Evolutionary conservation across 2,888 invertebrate genomes (phyloP).

Genomic region (Kuschelorhynchus macadamiae): DNA sequence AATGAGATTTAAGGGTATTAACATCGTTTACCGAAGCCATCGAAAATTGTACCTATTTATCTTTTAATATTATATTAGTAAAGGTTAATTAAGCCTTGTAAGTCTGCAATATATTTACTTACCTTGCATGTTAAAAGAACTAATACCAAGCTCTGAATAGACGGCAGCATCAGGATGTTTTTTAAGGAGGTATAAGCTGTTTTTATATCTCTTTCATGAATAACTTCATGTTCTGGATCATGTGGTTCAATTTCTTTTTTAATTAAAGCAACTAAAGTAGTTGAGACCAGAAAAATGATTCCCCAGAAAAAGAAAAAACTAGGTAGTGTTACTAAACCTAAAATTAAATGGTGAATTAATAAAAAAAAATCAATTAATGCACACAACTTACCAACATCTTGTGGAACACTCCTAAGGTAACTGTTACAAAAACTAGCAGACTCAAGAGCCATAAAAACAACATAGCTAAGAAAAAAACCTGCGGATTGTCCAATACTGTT

Average conservation of each 20-base stretch:
- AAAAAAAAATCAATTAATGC: background rate
- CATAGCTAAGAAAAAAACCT: conserved; percentile 97
- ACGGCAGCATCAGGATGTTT: conserved; percentile 86
- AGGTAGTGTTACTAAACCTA: conserved; percentile 67
- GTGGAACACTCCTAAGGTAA: conserved; percentile 84
- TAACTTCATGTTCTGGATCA: conserved; percentile 66
- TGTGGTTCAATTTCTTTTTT: conserved; percentile 81
- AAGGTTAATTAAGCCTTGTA: too few relatives aligned
- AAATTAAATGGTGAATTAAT: conserved; percentile 40
- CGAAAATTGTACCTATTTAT: too few relatives aligned
- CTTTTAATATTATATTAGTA: too few relatives aligned
- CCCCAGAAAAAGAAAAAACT: conserved; percentile 98
- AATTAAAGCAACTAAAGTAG: conserved; percentile 90
- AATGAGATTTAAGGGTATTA: too few relatives aligned
- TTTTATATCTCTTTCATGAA: conserved; percentile 70
- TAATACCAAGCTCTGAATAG: conserved; percentile 83
- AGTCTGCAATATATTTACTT: too few relatives aligned
- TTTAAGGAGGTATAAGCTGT: conserved; percentile 88
- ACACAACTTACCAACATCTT: conserved; percentile 75
- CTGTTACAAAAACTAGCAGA: conserved; percentile 96
- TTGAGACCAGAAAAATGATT: conserved; percentile 89
- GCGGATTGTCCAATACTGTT: conserved; percentile 99
- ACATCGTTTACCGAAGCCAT: too few relatives aligned
- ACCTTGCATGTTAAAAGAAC: conserved; percentile 94
- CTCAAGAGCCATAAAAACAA: conserved; percentile 95